phyloP scores from a whole-genome alignment of 1,140 invertebrate species.

The Camponotus vicinus region DNA sequence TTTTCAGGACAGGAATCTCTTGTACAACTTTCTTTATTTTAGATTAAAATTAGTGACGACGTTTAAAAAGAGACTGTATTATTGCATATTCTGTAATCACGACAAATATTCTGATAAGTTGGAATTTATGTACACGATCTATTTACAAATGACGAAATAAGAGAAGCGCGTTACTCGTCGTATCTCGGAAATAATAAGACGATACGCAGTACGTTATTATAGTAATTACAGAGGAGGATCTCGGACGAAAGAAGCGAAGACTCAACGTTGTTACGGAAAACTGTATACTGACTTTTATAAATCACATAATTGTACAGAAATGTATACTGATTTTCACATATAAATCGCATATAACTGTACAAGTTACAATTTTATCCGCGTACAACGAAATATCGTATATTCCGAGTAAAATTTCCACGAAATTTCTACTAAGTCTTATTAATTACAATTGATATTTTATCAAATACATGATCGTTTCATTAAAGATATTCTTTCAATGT shows the following conservation, averaged over 20 bases:
- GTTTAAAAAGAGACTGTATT: neutral
- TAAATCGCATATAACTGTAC: slow-evolving; percentile 31
- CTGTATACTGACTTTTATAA: slow-evolving; percentile 14
- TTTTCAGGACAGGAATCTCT: neutral
- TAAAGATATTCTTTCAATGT: neutral
- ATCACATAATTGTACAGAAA: slow-evolving; percentile 19
- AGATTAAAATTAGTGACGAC: slow-evolving; percentile 5
- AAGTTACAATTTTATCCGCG: slow-evolving; percentile 17
- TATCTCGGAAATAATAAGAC: slow-evolving; percentile 31
- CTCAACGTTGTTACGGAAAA: slow-evolving; percentile 29
- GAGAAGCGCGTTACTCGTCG: slow-evolving; percentile 48
- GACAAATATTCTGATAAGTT: slow-evolving; percentile 16
- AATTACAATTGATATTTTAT: neutral
- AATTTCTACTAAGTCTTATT: neutral
- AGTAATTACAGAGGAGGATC: slow-evolving; percentile 37
- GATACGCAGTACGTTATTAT: neutral
- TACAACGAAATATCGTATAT: slow-evolving; percentile 3
- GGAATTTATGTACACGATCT: slow-evolving; percentile 55
- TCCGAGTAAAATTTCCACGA: neutral
- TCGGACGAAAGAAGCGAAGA: slow-evolving; percentile 46
- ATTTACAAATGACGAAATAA: slow-evolving; percentile 68
- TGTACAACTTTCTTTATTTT: neutral
- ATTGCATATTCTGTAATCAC: neutral
- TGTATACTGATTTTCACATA: neutral
- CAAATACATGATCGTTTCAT: neutral